Conservation (phyloP, 2,888 invertebrate genomes). For the Colletes collaris region DNA sequence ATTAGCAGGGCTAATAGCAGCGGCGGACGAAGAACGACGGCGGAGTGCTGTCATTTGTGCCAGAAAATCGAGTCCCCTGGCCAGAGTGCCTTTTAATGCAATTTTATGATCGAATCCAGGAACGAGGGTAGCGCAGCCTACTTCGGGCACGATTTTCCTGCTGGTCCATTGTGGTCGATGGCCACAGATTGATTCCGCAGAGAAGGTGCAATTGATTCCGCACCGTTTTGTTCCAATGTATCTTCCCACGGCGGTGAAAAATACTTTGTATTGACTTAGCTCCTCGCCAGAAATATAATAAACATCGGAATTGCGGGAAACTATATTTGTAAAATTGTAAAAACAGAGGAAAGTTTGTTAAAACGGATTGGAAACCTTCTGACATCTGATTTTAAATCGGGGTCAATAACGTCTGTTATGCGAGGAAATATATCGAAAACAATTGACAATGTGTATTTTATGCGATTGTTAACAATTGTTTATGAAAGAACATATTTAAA, state of each 20-base stretch:
- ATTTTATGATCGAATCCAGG: conserved; percentile 74
- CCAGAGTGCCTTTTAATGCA: conserved; percentile 77
- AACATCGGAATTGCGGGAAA: too few relatives aligned
- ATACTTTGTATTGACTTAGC: neutral
- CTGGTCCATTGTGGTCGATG: conserved; percentile 39
- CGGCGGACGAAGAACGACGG: conserved; percentile 70
- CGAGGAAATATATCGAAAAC: too few relatives aligned
- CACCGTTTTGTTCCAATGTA: neutral
- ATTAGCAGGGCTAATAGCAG: conserved; percentile 76
- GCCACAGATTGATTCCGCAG: conserved; percentile 24
- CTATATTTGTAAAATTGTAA: too few relatives aligned
- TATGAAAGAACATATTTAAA: too few relatives aligned
- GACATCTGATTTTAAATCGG: too few relatives aligned
- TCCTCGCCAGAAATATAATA: neutral
- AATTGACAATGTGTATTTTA: too few relatives aligned
- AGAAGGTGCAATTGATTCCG: conserved; percentile 5
- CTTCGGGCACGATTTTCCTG: conserved; percentile 71
- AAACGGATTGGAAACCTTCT: too few relatives aligned
- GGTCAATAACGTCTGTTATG: too few relatives aligned
- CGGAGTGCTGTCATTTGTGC: conserved; percentile 73
- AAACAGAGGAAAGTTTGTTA: too few relatives aligned
- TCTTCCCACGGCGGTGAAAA: neutral
- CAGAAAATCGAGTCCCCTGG: conserved; percentile 75
- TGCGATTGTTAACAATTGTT: too few relatives aligned
- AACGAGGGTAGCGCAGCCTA: conserved; percentile 59